These are phyloP conservation scores for Bostrychus sinensis DNA, from an alignment of 2,113 vertebrate genomes.

Conservation along the genomic window DNA sequence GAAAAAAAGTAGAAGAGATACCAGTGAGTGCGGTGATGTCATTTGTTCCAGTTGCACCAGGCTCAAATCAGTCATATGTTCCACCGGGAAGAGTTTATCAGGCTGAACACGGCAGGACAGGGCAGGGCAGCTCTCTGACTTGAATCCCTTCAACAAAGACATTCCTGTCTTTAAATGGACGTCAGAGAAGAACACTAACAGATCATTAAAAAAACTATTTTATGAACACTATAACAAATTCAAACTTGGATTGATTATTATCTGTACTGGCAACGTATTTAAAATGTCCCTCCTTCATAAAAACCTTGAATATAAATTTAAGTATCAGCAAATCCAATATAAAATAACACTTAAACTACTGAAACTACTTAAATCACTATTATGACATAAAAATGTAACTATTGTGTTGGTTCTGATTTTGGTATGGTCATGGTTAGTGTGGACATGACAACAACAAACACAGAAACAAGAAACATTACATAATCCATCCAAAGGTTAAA, in stretches of 20 bases:
- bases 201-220: conserved; percentile 26
- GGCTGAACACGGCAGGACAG: conserved; percentile 60
- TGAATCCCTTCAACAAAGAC: conserved; percentile 59
- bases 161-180: conserved; percentile 59
- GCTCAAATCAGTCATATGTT: conserved; percentile 69
- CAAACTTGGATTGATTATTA: too few relatives aligned
- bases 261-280: too few relatives aligned
- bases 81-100: conserved; percentile 67
- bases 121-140: conserved; percentile 54
- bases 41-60: conserved; percentile 75
- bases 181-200: conserved; percentile 22
- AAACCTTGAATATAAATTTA: too few relatives aligned
- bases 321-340: too few relatives aligned
- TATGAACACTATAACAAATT: conserved; percentile 16
- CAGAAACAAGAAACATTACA: background rate
- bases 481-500: background rate
- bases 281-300: too few relatives aligned
- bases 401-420: too few relatives aligned
- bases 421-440: background rate
- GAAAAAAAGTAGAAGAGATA: conserved; percentile 54
- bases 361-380: too few relatives aligned
- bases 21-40: conserved; percentile 72
- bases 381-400: too few relatives aligned
- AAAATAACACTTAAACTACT: too few relatives aligned
- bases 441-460: too few relatives aligned